Evolutionary conservation across 53 echinoderm and acorn worm genomes (phyloP).

Genomic region (Mesocentrotus franciscanus): DNA sequence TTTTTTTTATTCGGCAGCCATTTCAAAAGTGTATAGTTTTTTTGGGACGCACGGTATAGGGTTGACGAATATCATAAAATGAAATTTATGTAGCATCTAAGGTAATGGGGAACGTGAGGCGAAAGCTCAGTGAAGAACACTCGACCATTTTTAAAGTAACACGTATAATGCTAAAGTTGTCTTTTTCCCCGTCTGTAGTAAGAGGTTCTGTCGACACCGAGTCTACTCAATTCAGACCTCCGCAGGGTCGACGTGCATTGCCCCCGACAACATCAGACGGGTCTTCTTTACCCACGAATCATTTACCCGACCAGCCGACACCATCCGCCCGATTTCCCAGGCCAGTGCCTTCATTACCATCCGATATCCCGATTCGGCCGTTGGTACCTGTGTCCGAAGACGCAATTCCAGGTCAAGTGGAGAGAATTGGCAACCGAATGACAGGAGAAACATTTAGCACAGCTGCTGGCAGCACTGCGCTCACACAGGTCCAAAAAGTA

Average conservation of each 20-base stretch:
- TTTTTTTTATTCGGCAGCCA: too few relatives aligned
- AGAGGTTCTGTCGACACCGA: not conserved
- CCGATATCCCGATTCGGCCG: not conserved
- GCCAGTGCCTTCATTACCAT: not conserved
- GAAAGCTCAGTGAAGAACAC: too few relatives aligned
- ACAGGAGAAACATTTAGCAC: too few relatives aligned
- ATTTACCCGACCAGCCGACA: not conserved
- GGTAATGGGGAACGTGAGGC: too few relatives aligned
- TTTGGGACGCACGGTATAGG: too few relatives aligned
- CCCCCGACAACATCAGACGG: not conserved
- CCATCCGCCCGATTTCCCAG: not conserved
- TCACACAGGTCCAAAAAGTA: too few relatives aligned
- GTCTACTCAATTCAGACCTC: not conserved
- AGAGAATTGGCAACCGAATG: not conserved
- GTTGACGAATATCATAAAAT: too few relatives aligned
- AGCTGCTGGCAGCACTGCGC: too few relatives aligned
- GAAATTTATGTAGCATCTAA: too few relatives aligned
- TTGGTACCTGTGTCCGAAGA: not conserved
- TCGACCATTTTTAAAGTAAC: too few relatives aligned
- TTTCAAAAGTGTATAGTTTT: too few relatives aligned
- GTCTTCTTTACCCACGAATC: not conserved
- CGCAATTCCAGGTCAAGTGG: not conserved
- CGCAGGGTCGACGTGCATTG: not conserved
- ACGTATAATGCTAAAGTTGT: too few relatives aligned
- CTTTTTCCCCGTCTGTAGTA: not conserved